Base-by-base conservation (phyloP, 1,140 invertebrate species). In the Bicyclus anynana region DNA sequence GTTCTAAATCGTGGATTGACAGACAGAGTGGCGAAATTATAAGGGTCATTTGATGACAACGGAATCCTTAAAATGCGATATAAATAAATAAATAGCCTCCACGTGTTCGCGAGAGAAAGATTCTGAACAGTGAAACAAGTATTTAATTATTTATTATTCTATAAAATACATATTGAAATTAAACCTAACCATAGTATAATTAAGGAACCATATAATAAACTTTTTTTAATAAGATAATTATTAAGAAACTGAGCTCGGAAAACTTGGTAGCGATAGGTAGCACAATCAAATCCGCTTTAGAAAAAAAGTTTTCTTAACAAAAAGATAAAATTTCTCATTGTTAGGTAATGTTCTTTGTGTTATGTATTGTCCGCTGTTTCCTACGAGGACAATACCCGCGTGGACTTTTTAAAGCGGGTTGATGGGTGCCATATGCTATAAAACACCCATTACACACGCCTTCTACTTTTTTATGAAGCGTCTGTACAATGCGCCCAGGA, bases 391-490 rank as follows among this genome's bases (percentile, higher is more conserved):
- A 29, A 33, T 12, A 10, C 7, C 10, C 29, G 7, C n/a, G 29
- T 12, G 29, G 29, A 33, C 29, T 12, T 33, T 33, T 33, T 6
- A 33, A 33, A 33, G 13, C 9, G 16, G 16, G 37, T 38, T 14
- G 16, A 38, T 16, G 48, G 33, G 38, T 37, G 37, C 26, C 27
- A 10, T 26, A 38, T 51, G 18, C 46, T 17, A 46, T 58, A 40
- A 52, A 51, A 58, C 40, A 16, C 49, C 17, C 49, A 50, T 56
- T 33, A 50, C 33, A 46, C 27, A 9, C 20, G 21, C 44, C 14
- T 47, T n/a, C 23, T 6, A 14, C 21, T 47, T 27, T 47, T 47
- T 26, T 47, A 47, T 47, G 44, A 12, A 47, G 44, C 37, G 13
- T 14, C 16, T 38, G 14, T 14, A 38, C 37, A 38, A 38, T 38